phyloP scores from a whole-genome alignment of 1,140 invertebrate genomes.

The Ips nitidus region DNA sequence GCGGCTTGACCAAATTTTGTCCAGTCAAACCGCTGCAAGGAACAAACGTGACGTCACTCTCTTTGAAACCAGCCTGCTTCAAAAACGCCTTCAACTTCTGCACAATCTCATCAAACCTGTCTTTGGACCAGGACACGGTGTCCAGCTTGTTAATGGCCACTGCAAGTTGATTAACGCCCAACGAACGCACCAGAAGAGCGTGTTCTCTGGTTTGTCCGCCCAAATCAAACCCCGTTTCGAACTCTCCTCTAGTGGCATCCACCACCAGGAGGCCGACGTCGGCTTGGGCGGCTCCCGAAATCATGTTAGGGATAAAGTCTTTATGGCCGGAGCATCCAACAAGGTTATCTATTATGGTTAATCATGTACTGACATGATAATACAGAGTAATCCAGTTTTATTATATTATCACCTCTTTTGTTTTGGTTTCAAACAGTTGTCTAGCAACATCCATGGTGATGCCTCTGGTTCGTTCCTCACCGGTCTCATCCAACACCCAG shows the following conservation, averaged over 20 bases:
- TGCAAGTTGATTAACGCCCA: constrained; percentile 86
- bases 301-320: constrained; percentile 99
- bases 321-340: constrained; percentile 98
- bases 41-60: constrained; percentile 85
- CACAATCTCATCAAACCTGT: constrained; percentile 84
- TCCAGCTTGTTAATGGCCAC: constrained; percentile 88
- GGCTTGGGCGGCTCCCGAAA: constrained; percentile 94
- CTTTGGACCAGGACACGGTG: constrained; percentile 75
- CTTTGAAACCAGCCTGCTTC: constrained; percentile 93
- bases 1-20: constrained; percentile 80
- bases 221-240: constrained; percentile 97
- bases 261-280: constrained; percentile 96
- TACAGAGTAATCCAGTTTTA: not conserved
- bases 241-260: constrained; percentile 94
- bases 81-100: constrained; percentile 85
- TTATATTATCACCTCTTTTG: constrained; percentile 57
- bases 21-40: constrained; percentile 95
- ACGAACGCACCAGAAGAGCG: constrained; percentile 86
- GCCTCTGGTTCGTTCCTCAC: constrained; percentile 86
- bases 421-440: constrained; percentile 89
- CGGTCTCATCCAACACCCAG: constrained; percentile 99
- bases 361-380: not conserved
- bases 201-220: constrained; percentile 98
- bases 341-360: constrained; percentile 64
- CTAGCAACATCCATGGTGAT: constrained; percentile 97